Evolutionary conservation across 2,797 vertebrate genomes (phyloP).

Genomic region (Pseudochirops corinnae): DNA sequence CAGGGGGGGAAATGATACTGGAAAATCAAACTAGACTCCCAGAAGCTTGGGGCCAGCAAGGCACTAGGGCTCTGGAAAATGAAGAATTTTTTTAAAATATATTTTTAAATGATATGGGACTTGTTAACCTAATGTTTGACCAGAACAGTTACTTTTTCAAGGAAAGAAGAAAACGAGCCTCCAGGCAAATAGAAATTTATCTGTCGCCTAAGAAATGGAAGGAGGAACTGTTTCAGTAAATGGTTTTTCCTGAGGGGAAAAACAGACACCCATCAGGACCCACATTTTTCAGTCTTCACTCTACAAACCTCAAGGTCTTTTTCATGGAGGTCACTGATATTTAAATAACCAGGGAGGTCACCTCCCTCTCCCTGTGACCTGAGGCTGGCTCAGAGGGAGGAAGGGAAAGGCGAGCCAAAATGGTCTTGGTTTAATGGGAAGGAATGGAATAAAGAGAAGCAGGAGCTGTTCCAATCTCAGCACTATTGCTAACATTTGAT

Average conservation of each 20-base stretch:
- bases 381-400: slow-evolving; percentile 57
- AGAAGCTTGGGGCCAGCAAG: slow-evolving; percentile 51
- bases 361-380: slow-evolving; percentile 28
- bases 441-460: slow-evolving; percentile 64
- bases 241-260: slow-evolving; percentile 44
- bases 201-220: slow-evolving; percentile 32
- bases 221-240: slow-evolving; percentile 59
- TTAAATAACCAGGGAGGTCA: slow-evolving; percentile 66
- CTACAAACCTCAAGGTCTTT: slow-evolving; percentile 28
- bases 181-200: too few species aligned
- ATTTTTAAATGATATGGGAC: slow-evolving; percentile 44
- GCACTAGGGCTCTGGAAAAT: background rate
- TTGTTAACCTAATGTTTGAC: slow-evolving; percentile 56
- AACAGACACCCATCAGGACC: slow-evolving; percentile 42
- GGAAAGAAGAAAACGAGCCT: too few species aligned
- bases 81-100: slow-evolving; percentile 10
- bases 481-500: slow-evolving; percentile 71
- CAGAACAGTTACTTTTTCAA: slow-evolving; percentile 52
- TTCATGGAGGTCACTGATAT: slow-evolving; percentile 75
- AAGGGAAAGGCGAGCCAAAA: slow-evolving; percentile 49
- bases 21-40: slow-evolving; percentile 62
- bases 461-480: slow-evolving; percentile 56
- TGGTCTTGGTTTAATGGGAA: slow-evolving; percentile 61
- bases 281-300: slow-evolving; percentile 52
- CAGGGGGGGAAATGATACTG: slow-evolving; percentile 56